Evolutionary conservation across 2,888 invertebrate genomes (phyloP).

Genomic region (Cosmopolites sordidus): DNA sequence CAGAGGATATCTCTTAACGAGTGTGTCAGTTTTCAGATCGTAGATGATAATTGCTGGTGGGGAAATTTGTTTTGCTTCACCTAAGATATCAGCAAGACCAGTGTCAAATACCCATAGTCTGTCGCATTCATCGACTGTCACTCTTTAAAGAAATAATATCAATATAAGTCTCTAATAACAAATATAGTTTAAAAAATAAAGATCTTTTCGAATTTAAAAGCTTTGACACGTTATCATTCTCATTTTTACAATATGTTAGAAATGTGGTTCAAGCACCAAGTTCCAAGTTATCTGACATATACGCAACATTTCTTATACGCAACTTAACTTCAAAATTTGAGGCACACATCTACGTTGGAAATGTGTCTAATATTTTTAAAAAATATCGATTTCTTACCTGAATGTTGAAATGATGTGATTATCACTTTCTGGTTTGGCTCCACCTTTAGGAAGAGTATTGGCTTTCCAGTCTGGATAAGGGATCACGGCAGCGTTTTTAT

Average conservation of each 20-base stretch:
- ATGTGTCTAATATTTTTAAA: no score
- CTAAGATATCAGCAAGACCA: conserved; percentile 71
- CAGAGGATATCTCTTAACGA: conserved; percentile 65
- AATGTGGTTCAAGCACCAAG: no score
- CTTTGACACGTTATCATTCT: no score
- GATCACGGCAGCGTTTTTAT: conserved; percentile 64
- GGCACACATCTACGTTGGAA: no score
- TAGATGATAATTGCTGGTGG: conserved; percentile 65
- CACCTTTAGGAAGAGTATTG: conserved; percentile 66
- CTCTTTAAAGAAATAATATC: conserved; percentile 52
- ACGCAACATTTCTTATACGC: no score
- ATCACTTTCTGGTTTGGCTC: conserved; percentile 41
- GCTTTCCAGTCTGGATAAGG: conserved; percentile 77
- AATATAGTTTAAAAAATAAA: no score
- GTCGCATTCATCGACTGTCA: conserved; percentile 71
- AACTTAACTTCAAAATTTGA: no score
- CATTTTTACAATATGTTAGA: no score
- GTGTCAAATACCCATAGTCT: conserved; percentile 80
- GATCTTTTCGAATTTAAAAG: no score
- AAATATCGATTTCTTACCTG: no score
- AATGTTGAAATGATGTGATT: conserved; percentile 24
- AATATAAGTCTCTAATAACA: no score
- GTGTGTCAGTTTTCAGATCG: conserved; percentile 70
- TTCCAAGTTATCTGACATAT: no score
- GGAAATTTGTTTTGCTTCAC: conserved; percentile 58